Conservation (phyloP, 2,113 vertebrate genomes). For the Aleadryas rufinucha region DNA sequence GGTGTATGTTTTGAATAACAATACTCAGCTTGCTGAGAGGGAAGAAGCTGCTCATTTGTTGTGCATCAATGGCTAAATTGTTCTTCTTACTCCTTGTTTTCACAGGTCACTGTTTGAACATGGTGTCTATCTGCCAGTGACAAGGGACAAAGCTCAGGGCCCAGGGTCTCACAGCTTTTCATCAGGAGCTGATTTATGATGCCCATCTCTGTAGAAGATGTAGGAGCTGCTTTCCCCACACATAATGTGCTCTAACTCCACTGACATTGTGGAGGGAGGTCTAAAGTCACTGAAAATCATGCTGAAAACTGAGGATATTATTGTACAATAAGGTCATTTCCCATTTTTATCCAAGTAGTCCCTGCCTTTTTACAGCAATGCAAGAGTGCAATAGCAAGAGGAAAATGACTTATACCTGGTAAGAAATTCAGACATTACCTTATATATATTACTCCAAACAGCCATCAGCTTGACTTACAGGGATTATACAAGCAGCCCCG, state of each 20-base stretch:
- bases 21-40: not conserved
- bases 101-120: not conserved
- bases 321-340: not conserved
- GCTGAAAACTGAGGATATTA: not conserved
- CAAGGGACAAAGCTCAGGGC: not conserved
- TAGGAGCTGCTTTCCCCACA: not conserved
- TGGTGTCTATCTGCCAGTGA: not conserved
- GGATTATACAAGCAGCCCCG: not conserved
- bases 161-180: not conserved
- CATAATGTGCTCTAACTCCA: not conserved
- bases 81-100: not conserved
- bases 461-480: not conserved
- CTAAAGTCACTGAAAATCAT: not conserved
- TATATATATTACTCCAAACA: not conserved
- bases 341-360: not conserved
- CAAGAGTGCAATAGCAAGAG: not conserved
- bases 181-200: not conserved
- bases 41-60: conserved; percentile 6
- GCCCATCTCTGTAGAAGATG: not conserved
- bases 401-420: not conserved
- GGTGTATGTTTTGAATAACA: not conserved
- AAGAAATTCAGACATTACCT: not conserved
- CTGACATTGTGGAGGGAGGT: not conserved
- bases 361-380: not conserved
- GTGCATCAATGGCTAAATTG: not conserved